Conservation (phyloP, 2,888 invertebrate species). For the Ramazzottius varieornatus region DNA sequence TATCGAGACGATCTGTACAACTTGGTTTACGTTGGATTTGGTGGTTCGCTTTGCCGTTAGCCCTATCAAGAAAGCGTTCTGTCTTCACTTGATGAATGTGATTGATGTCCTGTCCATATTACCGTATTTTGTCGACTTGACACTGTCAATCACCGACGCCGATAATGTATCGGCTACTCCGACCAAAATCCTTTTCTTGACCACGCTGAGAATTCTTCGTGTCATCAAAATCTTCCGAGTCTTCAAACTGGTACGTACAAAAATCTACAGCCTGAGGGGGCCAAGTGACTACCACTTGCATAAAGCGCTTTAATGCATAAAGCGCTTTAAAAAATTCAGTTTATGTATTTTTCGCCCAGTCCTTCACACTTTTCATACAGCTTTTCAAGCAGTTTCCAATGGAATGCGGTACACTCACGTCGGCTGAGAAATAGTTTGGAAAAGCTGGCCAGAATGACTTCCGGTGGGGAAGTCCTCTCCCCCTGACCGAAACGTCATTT, state of each 20-base stretch:
- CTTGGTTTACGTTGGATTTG: slow-evolving; percentile 24
- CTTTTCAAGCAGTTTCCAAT: no score
- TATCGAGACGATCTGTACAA: slow-evolving; percentile 21
- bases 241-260: slow-evolving; percentile 21
- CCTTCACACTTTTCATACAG: no score
- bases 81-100: slow-evolving; percentile 22
- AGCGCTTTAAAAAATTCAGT: no score
- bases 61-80: slow-evolving; percentile 19
- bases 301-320: no score
- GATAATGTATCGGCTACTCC: not conserved
- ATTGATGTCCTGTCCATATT: slow-evolving; percentile 22
- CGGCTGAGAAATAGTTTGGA: no score
- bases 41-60: slow-evolving; percentile 19
- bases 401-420: no score
- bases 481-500: no score
- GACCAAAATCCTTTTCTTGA: slow-evolving; percentile 17
- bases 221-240: slow-evolving; percentile 18
- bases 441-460: no score
- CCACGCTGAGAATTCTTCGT: slow-evolving; percentile 21
- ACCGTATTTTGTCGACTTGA: slow-evolving; percentile 22
- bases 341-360: no score
- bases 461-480: no score
- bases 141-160: slow-evolving; percentile 5
- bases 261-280: no score
- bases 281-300: no score